phyloP scores from a whole-genome alignment of 2,797 vertebrate genomes.

The Acrocephalus scirpaceus region DNA sequence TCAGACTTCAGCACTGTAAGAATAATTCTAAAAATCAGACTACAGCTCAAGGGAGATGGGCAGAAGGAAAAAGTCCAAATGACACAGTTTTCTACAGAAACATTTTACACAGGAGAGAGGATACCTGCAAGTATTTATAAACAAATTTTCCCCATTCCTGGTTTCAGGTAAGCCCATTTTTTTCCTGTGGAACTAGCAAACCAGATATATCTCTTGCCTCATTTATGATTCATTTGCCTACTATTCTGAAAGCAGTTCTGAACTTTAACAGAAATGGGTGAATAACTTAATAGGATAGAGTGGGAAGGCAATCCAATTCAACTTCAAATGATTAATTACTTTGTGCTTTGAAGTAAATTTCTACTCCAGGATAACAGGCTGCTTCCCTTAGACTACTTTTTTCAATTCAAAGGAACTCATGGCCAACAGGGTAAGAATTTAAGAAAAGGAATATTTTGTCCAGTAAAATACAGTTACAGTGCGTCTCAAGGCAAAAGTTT shows the following conservation, averaged over 20 bases:
- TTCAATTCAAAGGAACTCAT: not conserved
- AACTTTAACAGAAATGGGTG: not conserved
- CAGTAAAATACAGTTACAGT: not conserved
- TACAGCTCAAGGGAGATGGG: not conserved
- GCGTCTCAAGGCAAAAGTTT: not conserved
- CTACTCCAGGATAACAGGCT: not conserved
- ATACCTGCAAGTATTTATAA: not conserved
- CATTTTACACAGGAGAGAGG: not conserved
- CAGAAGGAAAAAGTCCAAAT: not conserved
- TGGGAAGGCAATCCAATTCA: not conserved
- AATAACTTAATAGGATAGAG: not conserved
- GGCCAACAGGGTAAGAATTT: not conserved
- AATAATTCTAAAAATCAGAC: not conserved
- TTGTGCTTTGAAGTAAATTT: constrained; percentile 5
- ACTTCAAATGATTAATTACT: not conserved
- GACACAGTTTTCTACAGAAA: not conserved
- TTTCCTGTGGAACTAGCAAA: not conserved
- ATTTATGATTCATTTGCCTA: not conserved
- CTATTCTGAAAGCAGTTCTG: not conserved
- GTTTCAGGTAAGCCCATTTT: not conserved
- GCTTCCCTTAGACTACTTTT: not conserved
- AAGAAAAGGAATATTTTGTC: not conserved
- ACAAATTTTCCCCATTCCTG: not conserved
- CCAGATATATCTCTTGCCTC: not conserved
- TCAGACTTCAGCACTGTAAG: not conserved